These are phyloP conservation scores for Etia nguti DNA, from an alignment of 2,113 vertebrate species.

Conservation along the genomic window DNA sequence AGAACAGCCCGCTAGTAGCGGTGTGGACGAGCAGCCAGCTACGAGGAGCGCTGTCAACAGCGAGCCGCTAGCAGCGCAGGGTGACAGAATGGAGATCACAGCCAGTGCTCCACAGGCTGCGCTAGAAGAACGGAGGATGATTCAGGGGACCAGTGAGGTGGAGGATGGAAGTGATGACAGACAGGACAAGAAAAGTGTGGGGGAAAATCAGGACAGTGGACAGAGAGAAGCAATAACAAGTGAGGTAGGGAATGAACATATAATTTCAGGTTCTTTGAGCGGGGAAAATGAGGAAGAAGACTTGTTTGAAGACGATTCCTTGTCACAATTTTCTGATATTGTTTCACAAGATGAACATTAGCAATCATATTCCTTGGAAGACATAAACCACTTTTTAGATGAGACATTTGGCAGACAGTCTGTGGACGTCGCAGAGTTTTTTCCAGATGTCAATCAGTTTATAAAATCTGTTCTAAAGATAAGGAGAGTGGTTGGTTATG, in stretches of 20 bases:
- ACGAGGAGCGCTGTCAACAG: neutral
- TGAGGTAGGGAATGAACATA: neutral
- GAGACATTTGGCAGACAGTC: neutral
- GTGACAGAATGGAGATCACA: neutral
- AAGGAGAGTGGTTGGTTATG: neutral
- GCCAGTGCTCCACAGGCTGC: neutral
- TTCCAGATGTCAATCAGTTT: fast-evolving
- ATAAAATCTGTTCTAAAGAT: neutral
- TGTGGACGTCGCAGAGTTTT: neutral
- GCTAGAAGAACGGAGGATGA: too few species aligned
- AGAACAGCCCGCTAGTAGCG: neutral
- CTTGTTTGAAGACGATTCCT: neutral
- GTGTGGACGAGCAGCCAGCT: neutral
- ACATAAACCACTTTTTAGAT: neutral
- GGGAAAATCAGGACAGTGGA: neutral
- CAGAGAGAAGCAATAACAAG: fast-evolving
- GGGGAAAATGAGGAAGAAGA: neutral
- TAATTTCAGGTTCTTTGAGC: neutral
- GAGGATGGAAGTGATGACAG: fast-evolving
- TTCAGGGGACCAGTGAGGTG: too few species aligned
- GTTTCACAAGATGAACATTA: neutral
- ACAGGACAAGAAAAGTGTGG: neutral
- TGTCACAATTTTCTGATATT: neutral
- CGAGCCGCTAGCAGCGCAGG: neutral
- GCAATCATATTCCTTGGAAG: neutral